A percentile compares a stretch with the other conserved stretches of the same genome.
Conservation (phyloP, 2,113 vertebrate species). For the Scolopax mira region DNA sequence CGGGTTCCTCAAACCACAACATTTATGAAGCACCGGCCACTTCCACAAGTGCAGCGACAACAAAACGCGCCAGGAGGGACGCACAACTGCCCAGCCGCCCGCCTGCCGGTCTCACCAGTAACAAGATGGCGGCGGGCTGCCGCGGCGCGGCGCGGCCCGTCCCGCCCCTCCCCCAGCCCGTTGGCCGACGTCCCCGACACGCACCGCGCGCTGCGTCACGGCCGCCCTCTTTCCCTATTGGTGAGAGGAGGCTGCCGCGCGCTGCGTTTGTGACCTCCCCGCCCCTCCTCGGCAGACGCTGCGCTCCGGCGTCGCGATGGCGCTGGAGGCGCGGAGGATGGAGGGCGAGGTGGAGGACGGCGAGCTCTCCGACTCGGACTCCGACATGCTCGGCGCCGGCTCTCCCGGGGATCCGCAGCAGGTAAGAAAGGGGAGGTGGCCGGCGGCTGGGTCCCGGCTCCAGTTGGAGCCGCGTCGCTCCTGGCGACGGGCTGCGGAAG, state of each 20-base stretch:
- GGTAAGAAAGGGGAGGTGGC: neutral
- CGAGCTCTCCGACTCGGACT: slow-evolving; percentile 86
- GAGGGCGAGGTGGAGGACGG: slow-evolving; percentile 86
- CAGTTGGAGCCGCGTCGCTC: neutral
- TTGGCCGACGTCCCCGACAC: neutral
- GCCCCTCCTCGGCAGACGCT: rapidly evolving
- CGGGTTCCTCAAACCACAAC: neutral
- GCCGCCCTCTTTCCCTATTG: neutral
- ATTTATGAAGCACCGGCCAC: rapidly evolving
- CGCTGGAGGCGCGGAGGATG: slow-evolving; percentile 75
- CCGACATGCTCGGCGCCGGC: slow-evolving; percentile 75
- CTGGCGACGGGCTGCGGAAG: neutral
- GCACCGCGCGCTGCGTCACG: rapidly evolving
- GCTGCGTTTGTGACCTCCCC: no score
- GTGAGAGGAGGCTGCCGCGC: neutral
- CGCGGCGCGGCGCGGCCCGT: no score
- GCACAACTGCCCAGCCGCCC: rapidly evolving
- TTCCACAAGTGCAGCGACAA: rapidly evolving
- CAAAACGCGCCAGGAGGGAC: rapidly evolving
- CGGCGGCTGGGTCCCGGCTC: neutral
- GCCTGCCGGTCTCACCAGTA: rapidly evolving
- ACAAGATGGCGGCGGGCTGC: rapidly evolving
- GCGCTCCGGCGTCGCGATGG: slow-evolving; percentile 60
- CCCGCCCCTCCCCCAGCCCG: rapidly evolving
- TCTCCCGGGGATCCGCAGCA: slow-evolving; percentile 39